Base-by-base conservation (phyloP, 2,888 invertebrate species). In the Plebejus anna region DNA sequence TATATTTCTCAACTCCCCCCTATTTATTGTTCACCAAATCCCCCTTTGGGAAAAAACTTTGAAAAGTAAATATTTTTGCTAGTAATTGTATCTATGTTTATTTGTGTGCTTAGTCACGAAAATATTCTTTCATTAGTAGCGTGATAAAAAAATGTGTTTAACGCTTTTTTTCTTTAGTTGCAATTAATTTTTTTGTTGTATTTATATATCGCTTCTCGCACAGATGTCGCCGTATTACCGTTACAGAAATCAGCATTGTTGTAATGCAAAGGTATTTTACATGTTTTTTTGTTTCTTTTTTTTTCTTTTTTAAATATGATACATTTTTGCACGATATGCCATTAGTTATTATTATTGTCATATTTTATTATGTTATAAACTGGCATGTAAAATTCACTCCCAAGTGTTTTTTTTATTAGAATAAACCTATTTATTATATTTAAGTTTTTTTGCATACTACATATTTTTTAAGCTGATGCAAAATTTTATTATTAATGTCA, bases 151-250 rank as follows among this genome's bases (percentile, higher is more conserved):
- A 76, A 32, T 75, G 38, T 55, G 75, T 70, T 77, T 55, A 73
- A 22, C 70, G 59, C 38, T 75, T 76, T 75, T 72, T 77, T 77
- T 76, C 78, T 77, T 78, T 80, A 75, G 66, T 66, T 66, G 66
- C 66, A 32, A 47, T 66, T 32, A 32, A 61, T 36, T 66, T 80
- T 81, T 80, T 61, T 80, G 78, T 82, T 79, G 76, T 79, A 76
- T 80, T 80, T 78, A 79, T 82, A 84, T 82, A 81, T 80, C 82
- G 83, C 84, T 84, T 83, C 80, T 79, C 84, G 85, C 84, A 88
- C 91, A 93, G 93, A 92, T 92, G 89, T 91, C 90, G 88, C 90
- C 90, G 88, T 88, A 86, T 85, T 92, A 91, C 84, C 88, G 91
- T 82, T 91, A 92, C 89, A 88, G 90, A 86, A 90, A 90, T 80